Percentiles rank a stretch among this genome's conserved stretches.
phyloP scores from a whole-genome alignment of 2,888 invertebrate species.

The Nebria salina region DNA sequence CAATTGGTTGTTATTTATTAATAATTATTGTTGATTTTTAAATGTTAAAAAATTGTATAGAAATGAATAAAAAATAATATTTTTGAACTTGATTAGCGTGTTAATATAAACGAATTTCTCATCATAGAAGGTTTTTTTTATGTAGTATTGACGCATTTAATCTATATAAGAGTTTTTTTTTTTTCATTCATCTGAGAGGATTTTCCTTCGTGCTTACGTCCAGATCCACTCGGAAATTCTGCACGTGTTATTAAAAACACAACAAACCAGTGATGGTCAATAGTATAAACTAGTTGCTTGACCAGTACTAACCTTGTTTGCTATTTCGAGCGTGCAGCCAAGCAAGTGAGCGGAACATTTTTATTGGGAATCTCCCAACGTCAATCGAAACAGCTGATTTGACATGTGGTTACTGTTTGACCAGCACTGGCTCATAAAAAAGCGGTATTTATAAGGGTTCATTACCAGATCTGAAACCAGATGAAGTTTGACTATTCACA shows the following conservation, averaged over 20 bases:
- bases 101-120: no score
- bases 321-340: constrained; percentile 26
- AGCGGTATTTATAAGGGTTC: constrained; percentile 43
- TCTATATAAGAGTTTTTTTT: no score
- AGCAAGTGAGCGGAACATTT: not conserved
- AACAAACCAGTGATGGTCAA: constrained; percentile 25
- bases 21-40: no score
- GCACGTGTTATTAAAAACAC: constrained; percentile 26
- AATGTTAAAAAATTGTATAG: no score
- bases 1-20: no score
- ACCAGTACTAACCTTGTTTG: constrained; percentile 14
- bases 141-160: no score
- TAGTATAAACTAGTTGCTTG: constrained; percentile 27
- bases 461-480: constrained; percentile 37
- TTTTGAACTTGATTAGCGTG: no score
- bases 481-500: constrained; percentile 29
- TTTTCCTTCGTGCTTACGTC: constrained; percentile 37
- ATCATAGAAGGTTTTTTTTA: no score
- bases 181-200: constrained; percentile 22
- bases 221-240: constrained; percentile 34
- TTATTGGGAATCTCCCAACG: constrained; percentile 31
- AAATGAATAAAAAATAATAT: no score
- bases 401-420: constrained; percentile 46
- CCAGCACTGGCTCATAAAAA: constrained; percentile 50
- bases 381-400: constrained; percentile 24